Base-by-base conservation (phyloP, 2,888 invertebrate genomes). In the Andricus curvator region DNA sequence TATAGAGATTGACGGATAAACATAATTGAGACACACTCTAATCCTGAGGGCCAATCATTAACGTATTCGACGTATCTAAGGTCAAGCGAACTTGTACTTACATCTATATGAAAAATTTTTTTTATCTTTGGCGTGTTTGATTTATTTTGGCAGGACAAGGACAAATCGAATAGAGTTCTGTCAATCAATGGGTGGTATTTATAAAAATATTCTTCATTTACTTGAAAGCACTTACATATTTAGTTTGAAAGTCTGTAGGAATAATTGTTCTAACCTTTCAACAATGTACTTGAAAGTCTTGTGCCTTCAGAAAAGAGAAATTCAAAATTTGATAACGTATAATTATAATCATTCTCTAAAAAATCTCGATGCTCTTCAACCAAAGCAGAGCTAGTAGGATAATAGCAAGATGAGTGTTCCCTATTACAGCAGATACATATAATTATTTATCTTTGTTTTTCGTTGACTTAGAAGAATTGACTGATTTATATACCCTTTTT, bases 401-500 rank as follows among this genome's bases (percentile, higher is more conserved):
- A 74, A 29, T 51, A 37, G 33, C 74, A 48, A 60, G 56, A 22
- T 22, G 56, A 70, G 51, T 48, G 70, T 51, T 51, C 17, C 13
- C 33, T 60, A n/a, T 51, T n/a, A n/a, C 33, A 74, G 56, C 56
- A n/a, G 11, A 25, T 29, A n/a, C 33, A 37, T 74, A 56, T 74
- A 74, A 74, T 74, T 64, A 77, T 77, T 77, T 15, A 68, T 77
- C 77, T 22, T 37, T 15, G 25, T n/a, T 77, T 77, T 77, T 65
- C 37, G 25, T 64, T 64, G 37, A 64, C 25, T 77, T 64, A 25
- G 5, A 13, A 33, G 25, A 33, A n/a, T 56, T 60, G 56, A 74
- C 60, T 74, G 56, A 74, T 74, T 74, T 37, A 74, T 74, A 37
- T 74, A 33, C 78, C 79, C 64, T 83, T 86, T 82, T 82, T 77